A percentile compares a stretch with the other conserved stretches of the same genome.
Conservation (phyloP, 2,113 vertebrate genomes). For the Neodontobutis hainanensis region DNA sequence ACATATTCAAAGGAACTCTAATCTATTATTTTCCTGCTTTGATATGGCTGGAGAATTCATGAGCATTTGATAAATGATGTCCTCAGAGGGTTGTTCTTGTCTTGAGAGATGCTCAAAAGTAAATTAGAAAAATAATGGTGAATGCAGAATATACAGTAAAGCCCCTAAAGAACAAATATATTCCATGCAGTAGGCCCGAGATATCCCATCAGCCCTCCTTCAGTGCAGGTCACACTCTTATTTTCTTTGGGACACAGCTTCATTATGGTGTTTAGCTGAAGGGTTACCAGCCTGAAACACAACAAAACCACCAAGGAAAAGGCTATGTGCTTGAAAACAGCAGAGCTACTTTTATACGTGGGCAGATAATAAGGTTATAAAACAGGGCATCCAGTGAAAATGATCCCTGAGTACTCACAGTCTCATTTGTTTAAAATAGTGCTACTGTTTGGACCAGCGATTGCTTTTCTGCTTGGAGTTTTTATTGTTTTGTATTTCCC, state of each 20-base stretch:
- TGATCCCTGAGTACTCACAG: neutral
- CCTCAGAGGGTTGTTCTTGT: slow-evolving; percentile 17
- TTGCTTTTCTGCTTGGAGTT: neutral
- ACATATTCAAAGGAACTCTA: neutral
- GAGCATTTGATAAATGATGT: slow-evolving; percentile 35
- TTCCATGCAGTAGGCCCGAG: slow-evolving; percentile 1
- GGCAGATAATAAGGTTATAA: neutral
- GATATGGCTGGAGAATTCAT: slow-evolving; percentile 21
- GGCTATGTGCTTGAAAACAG: neutral
- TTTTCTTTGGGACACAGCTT: slow-evolving; percentile 21
- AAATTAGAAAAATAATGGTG: slow-evolving; percentile 10
- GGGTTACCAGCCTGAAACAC: neutral
- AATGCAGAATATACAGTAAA: neutral
- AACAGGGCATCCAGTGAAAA: neutral
- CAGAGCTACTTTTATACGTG: neutral
- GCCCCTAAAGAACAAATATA: neutral
- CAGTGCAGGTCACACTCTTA: slow-evolving; percentile 38
- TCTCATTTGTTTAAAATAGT: neutral
- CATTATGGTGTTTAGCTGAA: slow-evolving; percentile 30
- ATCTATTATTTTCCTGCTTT: neutral
- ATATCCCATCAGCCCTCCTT: slow-evolving; percentile 7
- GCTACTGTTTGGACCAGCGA: neutral
- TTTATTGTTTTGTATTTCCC: neutral
- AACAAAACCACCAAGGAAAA: slow-evolving; percentile 32
- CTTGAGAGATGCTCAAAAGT: slow-evolving; percentile 35